These are phyloP conservation scores for Ictalurus punctatus DNA, from an alignment of 2,113 vertebrate species.

Conservation along the genomic window DNA sequence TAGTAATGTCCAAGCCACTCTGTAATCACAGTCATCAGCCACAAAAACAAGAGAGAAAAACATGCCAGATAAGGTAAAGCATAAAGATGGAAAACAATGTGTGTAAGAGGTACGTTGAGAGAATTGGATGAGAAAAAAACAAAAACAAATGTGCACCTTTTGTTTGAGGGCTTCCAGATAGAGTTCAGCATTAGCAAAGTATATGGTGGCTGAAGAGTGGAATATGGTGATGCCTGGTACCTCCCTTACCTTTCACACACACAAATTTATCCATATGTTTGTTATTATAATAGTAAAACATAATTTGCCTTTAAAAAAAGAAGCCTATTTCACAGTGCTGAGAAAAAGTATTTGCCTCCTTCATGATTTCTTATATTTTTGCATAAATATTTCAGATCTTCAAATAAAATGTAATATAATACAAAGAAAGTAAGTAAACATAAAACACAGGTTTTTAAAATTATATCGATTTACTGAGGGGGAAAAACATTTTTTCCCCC, in stretches of 20 bases:
- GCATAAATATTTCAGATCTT: neutral
- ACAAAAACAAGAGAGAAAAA: conserved; percentile 7
- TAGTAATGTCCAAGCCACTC: conserved; percentile 85
- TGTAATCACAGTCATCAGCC: conserved; percentile 57
- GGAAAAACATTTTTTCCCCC: neutral
- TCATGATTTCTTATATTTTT: neutral
- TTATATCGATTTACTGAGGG: neutral
- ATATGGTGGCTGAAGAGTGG: conserved; percentile 87
- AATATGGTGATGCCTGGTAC: conserved; percentile 92
- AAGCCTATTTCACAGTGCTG: neutral
- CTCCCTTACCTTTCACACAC: conserved; percentile 77
- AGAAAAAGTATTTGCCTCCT: neutral
- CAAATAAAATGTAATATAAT: neutral
- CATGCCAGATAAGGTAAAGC: neutral
- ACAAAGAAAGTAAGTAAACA: neutral
- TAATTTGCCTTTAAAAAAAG: neutral
- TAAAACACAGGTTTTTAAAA: neutral
- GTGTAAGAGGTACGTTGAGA: neutral
- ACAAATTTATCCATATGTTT: neutral
- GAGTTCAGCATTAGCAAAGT: conserved; percentile 93
- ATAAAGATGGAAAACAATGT: neutral
- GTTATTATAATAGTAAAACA: neutral
- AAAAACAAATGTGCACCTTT: conserved; percentile 73
- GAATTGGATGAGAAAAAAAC: neutral
- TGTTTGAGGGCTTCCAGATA: conserved; percentile 85